A percentile compares a stretch with the other conserved stretches of the same genome.
Evolutionary conservation across 2,113 vertebrate genomes (phyloP).

Genomic region (Onychorhynchus coronatus): DNA sequence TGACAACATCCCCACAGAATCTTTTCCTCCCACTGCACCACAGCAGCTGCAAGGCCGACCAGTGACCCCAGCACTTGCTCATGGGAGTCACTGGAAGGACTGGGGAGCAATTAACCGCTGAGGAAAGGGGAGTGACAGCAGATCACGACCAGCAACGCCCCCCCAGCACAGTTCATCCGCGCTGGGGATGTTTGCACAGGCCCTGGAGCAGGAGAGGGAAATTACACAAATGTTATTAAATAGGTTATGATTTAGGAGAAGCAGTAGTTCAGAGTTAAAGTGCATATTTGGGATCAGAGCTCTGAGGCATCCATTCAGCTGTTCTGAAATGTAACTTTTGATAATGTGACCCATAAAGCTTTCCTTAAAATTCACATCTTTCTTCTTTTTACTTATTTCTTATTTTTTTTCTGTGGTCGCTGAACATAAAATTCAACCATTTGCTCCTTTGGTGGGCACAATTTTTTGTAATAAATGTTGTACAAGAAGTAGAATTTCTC

Average conservation of each 20-base stretch:
- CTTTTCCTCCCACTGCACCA: no score
- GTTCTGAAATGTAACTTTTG: slow-evolving; percentile 13
- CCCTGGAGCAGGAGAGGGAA: not conserved
- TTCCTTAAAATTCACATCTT: not conserved
- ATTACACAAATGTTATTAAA: not conserved
- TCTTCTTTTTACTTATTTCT: not conserved
- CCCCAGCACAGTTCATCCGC: not conserved
- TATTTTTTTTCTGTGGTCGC: not conserved
- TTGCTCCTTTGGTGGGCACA: not conserved
- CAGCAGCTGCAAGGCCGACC: not conserved
- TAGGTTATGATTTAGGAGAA: not conserved
- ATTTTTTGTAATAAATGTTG: slow-evolving; percentile 22
- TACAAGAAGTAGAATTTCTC: not conserved
- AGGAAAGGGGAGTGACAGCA: not conserved
- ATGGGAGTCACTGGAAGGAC: not conserved
- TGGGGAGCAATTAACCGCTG: not conserved
- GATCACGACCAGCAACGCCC: not conserved
- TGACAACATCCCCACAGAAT: not conserved
- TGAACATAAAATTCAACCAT: slow-evolving; percentile 22
- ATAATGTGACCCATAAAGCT: slow-evolving; percentile 11
- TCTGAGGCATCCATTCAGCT: not conserved
- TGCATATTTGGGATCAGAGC: not conserved
- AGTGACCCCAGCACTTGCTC: not conserved
- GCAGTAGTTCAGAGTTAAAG: not conserved
- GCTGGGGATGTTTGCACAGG: not conserved